phyloP scores from a whole-genome alignment of 2,113 vertebrate species.

The Microtus ochrogaster region DNA sequence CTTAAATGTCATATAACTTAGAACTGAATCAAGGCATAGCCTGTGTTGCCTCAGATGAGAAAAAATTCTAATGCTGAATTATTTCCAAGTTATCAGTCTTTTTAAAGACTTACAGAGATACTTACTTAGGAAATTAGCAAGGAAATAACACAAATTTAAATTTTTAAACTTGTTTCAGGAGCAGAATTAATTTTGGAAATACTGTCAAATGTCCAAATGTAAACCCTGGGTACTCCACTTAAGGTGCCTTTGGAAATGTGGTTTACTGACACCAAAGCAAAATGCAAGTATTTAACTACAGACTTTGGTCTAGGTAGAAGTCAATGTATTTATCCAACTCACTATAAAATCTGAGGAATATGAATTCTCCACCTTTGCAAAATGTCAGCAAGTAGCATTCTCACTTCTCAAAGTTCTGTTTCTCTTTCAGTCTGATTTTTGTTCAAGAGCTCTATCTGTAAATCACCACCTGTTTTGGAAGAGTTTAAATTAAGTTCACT shows the following conservation, averaged over 20 bases:
- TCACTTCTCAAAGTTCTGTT: background rate
- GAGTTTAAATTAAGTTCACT: conserved; percentile 23
- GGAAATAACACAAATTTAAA: background rate
- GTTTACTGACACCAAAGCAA: conserved; percentile 12
- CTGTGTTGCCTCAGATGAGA: conserved; percentile 18
- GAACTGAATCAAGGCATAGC: conserved; percentile 27
- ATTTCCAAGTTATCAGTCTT: background rate
- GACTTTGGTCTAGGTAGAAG: background rate
- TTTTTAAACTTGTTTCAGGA: background rate
- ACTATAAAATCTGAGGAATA: background rate
- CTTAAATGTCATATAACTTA: conserved; percentile 11
- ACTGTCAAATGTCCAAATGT: background rate
- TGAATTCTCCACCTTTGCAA: background rate
- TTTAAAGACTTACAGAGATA: background rate
- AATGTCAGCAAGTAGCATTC: background rate
- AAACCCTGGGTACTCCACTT: background rate
- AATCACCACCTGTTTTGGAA: conserved; percentile 18
- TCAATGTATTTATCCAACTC: background rate
- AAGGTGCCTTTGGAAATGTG: background rate
- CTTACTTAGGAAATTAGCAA: background rate
- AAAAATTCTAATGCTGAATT: background rate
- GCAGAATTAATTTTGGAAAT: background rate
- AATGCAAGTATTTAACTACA: background rate
- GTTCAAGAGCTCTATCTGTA: background rate
- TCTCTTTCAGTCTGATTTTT: background rate